phyloP scores from a whole-genome alignment of 2,888 invertebrate species.

The Tipula lateralis region DNA sequence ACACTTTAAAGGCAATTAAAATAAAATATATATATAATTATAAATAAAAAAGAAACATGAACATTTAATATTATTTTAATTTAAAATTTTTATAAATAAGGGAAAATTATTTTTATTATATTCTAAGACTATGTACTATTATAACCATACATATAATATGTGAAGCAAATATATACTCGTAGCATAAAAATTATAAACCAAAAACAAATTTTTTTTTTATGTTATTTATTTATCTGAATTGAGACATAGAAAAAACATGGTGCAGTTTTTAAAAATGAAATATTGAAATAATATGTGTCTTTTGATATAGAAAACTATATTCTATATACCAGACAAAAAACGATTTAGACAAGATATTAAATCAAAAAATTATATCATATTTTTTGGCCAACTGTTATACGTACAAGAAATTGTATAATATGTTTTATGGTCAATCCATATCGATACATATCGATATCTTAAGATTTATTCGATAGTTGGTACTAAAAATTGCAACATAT shows the following conservation, averaged over 20 bases:
- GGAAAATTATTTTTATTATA: conserved; percentile 2
- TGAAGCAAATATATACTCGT: neutral
- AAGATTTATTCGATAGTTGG: neutral
- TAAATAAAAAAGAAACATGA: neutral
- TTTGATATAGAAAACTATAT: neutral
- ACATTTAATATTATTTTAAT: neutral
- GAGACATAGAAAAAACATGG: conserved; percentile 19
- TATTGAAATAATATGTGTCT: conserved; percentile 15
- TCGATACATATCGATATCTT: neutral
- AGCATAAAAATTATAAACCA: neutral
- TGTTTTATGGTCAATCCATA: neutral
- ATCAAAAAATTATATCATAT: neutral
- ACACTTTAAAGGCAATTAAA: neutral
- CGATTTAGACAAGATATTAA: conserved; percentile 1
- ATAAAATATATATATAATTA: too few relatives aligned
- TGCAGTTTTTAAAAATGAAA: conserved; percentile 24
- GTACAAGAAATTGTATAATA: neutral
- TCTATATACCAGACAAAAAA: neutral
- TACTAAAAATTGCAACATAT: neutral
- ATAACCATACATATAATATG: neutral
- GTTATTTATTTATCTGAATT: neutral
- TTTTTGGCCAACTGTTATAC: conserved; percentile 6
- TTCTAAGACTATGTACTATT: neutral
- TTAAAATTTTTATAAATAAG: neutral
- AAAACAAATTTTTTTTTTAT: neutral